Base-by-base conservation (phyloP, 2,113 vertebrate genomes). In the Steatornis caripensis region DNA sequence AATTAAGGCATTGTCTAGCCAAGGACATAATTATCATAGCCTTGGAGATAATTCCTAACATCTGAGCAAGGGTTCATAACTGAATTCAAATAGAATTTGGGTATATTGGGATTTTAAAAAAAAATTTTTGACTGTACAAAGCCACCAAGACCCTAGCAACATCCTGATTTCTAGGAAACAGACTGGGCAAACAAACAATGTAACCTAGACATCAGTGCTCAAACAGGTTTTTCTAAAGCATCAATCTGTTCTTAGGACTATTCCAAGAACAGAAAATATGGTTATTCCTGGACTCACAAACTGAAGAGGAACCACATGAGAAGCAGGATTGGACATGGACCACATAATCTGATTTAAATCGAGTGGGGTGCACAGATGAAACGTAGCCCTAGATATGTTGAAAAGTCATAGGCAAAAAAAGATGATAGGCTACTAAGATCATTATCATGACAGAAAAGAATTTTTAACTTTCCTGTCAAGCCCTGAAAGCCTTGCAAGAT, bases 161-260 rank as follows among this genome's bases (percentile, higher is more conserved):
- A 58, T 20, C 46, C 54, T 62, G 3, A 49, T 81, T 90, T 90
- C 88, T 90, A 88, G 78, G 70, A 91, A 89, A 79, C 43, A 76
- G 74, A 45, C 64, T 41, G 46, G 81, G 69, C 41, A 91, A 89
- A 83, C 22, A 89, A 84, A 60, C 19, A 41, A 84, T 41, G 43
- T 43, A 49, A 58, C 79, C 62, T 81, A 89, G 84, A 93, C 93
- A 97, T 57, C 83, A 64, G 62, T 34, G 46, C 69, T 75, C 55
- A 45, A 87, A 70, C 45, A 48, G 39, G 9, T 72, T 96, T 84
- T 81, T 49, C 51, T 70, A 49, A 78, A 87, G 76, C 58, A 61
- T 58, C 91, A 84, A 91, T 91, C 68, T 93, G 87, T 70, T 93
- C 90, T 74, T 65, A 94, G 71, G 76, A 68, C 34, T 97, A 80